Percentiles rank a stretch among this genome's conserved stretches.
Conservation (phyloP, 2,797 vertebrate species). For the Parauchenoglanis punctatus region DNA sequence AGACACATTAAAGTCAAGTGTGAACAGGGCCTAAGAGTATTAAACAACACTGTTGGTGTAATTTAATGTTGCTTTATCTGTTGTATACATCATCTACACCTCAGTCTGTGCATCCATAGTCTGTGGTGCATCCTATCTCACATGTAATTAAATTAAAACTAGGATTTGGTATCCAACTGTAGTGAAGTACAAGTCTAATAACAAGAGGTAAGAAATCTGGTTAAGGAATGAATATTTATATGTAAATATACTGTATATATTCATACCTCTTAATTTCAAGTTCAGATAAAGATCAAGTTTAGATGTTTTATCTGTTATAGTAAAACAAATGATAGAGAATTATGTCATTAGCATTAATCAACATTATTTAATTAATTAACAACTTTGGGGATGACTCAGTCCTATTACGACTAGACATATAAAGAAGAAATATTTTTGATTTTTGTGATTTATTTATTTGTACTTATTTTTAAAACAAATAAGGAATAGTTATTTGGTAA, state of each 20-base stretch:
- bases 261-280: not conserved
- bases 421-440: not conserved
- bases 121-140: not conserved
- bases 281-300: not conserved
- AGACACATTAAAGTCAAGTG: not conserved
- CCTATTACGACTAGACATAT: not conserved
- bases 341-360: not conserved
- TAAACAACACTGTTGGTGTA: too few species aligned
- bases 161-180: not conserved
- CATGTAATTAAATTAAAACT: not conserved
- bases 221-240: not conserved
- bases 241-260: not conserved
- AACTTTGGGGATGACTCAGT: not conserved
- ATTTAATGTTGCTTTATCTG: not conserved
- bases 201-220: not conserved
- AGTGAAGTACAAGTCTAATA: not conserved
- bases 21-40: not conserved
- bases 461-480: not conserved
- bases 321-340: not conserved
- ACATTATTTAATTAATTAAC: not conserved
- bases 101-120: slow-evolving; percentile 4
- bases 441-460: too few species aligned
- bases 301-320: not conserved
- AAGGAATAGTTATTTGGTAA: not conserved
- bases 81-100: not conserved